Conservation (phyloP, 1,140 invertebrate species). For the Drosophila persimilis region DNA sequence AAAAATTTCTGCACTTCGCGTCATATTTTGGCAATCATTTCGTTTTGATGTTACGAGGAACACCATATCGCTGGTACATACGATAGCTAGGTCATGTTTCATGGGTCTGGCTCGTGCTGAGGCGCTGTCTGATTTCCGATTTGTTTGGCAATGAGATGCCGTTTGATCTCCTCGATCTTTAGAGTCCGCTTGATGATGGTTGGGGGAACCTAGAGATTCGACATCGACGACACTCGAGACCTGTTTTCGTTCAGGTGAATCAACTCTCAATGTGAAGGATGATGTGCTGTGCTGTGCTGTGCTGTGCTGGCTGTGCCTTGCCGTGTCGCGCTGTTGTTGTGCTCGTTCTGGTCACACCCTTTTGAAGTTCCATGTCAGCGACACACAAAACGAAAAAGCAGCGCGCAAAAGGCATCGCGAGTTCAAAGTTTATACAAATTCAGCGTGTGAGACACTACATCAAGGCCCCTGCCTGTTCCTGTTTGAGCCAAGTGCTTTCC, state of each 20-base stretch:
- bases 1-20: conserved; percentile 64
- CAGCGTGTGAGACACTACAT: conserved; percentile 2
- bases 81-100: conserved; percentile 62
- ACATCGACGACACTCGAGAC: conserved; percentile 42
- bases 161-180: conserved; percentile 71
- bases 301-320: neutral
- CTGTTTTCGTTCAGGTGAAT: conserved; percentile 63
- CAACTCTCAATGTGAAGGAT: conserved; percentile 74
- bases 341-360: conserved; percentile 67
- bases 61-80: conserved; percentile 9
- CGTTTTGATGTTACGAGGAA: conserved; percentile 13
- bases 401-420: neutral
- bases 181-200: conserved; percentile 12
- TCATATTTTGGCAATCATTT: conserved; percentile 66
- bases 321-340: neutral
- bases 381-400: neutral
- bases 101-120: conserved; percentile 41
- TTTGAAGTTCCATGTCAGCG: conserved; percentile 11
- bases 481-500: conserved; percentile 20
- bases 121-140: conserved; percentile 67
- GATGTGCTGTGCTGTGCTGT: conserved; percentile 12
- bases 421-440: conserved; percentile 28
- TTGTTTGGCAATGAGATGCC: conserved; percentile 68
- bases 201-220: conserved; percentile 27
- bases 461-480: conserved; percentile 1